Conservation (phyloP, 2,113 vertebrate species). For the Nothocercus julius region DNA sequence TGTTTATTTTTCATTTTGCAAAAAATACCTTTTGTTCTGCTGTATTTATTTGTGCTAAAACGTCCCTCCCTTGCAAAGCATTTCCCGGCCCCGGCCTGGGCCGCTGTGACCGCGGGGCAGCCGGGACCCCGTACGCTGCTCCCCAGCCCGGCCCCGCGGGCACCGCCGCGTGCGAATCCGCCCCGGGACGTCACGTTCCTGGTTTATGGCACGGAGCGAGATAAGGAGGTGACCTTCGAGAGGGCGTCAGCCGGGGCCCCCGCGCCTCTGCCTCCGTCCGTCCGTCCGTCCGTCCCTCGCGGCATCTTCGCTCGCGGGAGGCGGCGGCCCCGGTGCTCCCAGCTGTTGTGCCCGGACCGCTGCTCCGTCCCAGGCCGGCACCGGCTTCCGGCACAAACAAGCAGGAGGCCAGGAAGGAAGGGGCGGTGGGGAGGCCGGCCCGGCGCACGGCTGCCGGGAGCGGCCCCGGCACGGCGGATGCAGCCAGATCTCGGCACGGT, state of each 20-base stretch:
- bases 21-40: slow-evolving; percentile 29
- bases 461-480: background rate
- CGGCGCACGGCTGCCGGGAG: background rate
- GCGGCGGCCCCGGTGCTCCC: background rate
- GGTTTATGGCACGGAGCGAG: background rate
- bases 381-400: background rate
- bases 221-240: slow-evolving; percentile 5
- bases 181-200: background rate
- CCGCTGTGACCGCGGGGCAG: fast-evolving
- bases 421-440: background rate
- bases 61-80: slow-evolving; percentile 27
- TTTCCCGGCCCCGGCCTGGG: background rate
- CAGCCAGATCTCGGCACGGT: too few relatives aligned
- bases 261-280: background rate
- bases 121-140: background rate
- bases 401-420: slow-evolving; percentile 50
- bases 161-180: background rate
- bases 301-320: fast-evolving
- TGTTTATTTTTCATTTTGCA: background rate
- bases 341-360: background rate
- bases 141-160: fast-evolving
- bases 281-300: background rate
- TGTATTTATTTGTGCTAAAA: slow-evolving; percentile 12
- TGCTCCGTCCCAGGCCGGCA: background rate
- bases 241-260: background rate